phyloP scores from a whole-genome alignment of 1,140 invertebrate species.

The Cyphomyrmex costatus region DNA sequence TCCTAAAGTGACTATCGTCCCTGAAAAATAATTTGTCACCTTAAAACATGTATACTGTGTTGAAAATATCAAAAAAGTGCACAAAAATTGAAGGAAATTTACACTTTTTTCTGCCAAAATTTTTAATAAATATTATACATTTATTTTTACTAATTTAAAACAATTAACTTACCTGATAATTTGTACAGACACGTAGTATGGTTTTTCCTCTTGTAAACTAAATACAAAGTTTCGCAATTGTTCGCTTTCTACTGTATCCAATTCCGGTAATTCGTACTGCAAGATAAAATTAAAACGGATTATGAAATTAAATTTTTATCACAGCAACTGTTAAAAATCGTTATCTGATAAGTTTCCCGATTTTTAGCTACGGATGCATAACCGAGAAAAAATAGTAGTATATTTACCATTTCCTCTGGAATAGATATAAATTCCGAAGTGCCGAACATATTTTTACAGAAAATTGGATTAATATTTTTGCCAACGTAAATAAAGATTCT shows the following conservation, averaged over 20 bases:
- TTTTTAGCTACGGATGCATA: not conserved
- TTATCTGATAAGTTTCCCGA: slow-evolving; percentile 2
- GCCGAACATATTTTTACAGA: slow-evolving; percentile 92
- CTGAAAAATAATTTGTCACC: slow-evolving; percentile 86
- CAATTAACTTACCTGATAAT: slow-evolving; percentile 91
- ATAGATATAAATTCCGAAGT: slow-evolving; percentile 89
- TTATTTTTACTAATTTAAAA: not conserved
- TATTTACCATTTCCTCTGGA: slow-evolving; percentile 90
- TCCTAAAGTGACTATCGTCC: slow-evolving; percentile 95
- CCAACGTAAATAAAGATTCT: slow-evolving; percentile 96
- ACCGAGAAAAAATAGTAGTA: not conserved
- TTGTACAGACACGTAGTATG: slow-evolving; percentile 92
- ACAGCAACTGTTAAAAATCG: not conserved
- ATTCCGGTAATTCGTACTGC: slow-evolving; percentile 92
- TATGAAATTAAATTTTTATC: slow-evolving; percentile 7
- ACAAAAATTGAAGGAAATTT: not conserved
- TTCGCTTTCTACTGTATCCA: slow-evolving; percentile 92
- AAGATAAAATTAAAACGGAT: slow-evolving; percentile 60
- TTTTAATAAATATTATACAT: no score
- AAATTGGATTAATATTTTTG: slow-evolving; percentile 91
- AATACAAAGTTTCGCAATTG: slow-evolving; percentile 93
- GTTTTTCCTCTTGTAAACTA: slow-evolving; percentile 94
- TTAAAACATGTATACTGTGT: not conserved
- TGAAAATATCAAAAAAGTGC: not conserved
- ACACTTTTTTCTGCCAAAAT: no score